phyloP scores from a whole-genome alignment of 2,888 invertebrate species.

The Pelosia muscerda region DNA sequence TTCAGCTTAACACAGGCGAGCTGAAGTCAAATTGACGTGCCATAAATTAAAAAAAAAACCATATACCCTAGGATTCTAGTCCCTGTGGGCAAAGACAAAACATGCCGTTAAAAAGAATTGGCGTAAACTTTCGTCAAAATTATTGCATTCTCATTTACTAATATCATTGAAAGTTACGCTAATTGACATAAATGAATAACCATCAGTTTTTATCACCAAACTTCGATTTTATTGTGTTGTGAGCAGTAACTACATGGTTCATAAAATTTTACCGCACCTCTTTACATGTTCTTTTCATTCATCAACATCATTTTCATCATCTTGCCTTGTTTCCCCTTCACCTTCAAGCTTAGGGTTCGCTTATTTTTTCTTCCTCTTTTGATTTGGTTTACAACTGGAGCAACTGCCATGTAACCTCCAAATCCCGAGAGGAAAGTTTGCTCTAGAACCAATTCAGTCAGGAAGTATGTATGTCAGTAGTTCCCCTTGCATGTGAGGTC shows the following conservation, averaged over 20 bases:
- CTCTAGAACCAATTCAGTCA: no score
- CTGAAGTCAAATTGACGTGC: no score
- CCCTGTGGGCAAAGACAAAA: no score
- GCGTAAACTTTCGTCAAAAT: no score
- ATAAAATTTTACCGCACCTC: constrained; percentile 9
- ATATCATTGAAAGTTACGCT: neutral
- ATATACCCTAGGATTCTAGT: no score
- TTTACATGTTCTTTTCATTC: constrained; percentile 10
- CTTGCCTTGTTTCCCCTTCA: neutral
- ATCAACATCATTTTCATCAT: neutral
- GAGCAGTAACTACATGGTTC: neutral
- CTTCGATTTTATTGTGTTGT: neutral
- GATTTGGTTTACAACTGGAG: no score
- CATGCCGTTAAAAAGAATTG: no score
- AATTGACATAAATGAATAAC: neutral
- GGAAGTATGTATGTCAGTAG: neutral
- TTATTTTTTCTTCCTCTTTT: neutral
- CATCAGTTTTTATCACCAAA: neutral
- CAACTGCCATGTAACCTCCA: no score
- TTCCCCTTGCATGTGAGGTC: neutral
- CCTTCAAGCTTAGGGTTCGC: neutral
- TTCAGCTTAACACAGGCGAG: no score
- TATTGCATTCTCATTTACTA: neutral
- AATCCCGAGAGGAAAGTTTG: no score
- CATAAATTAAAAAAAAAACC: no score